Evolutionary conservation across 2,113 vertebrate genomes (phyloP), one percentile per base, ranked within the genome.

Genomic region (Xenopus laevis): DNA sequence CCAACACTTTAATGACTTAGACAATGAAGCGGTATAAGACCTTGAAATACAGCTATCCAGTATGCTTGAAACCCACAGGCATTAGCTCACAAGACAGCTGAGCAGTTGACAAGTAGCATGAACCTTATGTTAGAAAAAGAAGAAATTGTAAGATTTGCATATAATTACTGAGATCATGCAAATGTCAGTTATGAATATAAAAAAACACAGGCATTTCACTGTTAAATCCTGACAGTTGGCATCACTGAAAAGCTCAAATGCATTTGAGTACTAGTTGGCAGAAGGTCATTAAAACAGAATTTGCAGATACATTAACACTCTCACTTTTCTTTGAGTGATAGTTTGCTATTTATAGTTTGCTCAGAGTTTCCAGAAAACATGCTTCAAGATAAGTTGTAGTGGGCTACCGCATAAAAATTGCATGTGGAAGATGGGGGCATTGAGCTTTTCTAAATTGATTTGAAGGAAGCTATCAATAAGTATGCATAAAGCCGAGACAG

Each of bases 141-240:
- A 85, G 85, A 89, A 92, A 89, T 88, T 71, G 87, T 89, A 90
- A 92, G 91, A 92, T 92, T 92, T 92, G 90, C 91, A 92, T 92
- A 92, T 92, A 92, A 92, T 92, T 92, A 92, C 92, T 87, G 90
- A 92, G 90, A 92, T 92, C 91, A 92, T 92, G 91, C 91, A 92
- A 92, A 92, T 92, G 90, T 92, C 91, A 92, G 90, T 92, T 92
- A 92, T 90, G 84, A 78, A 84, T 92, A 92, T 90, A 83, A 78
- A 84, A 88, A 86, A 84, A 79, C 83, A 87, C 87, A 92, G 90
- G 89, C 90, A 89, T 91, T 87, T 91, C 91, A 91, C 90, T 91
- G 89, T 91, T 92, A 92, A 91, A 91, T 90, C 87, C 90, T 92
- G 91, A 92, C 91, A 92, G 91, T 92, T 92, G 90, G 90, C 91